Conservation (phyloP, 2,888 invertebrate genomes). For the Rotaria socialis region DNA sequence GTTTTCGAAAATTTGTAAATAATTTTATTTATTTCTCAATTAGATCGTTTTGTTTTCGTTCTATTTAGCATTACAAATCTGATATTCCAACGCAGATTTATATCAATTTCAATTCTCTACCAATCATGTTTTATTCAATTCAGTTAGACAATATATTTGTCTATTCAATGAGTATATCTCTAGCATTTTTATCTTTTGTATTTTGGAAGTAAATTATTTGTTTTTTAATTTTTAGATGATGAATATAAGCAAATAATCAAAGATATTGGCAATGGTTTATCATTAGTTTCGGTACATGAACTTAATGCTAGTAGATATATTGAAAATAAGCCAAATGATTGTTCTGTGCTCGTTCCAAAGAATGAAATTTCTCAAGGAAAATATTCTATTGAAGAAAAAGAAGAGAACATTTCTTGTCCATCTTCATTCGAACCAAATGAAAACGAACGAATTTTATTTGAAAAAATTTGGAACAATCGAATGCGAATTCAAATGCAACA, state of each 20-base stretch:
- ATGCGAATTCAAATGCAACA: not conserved
- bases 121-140: slow-evolving; percentile 13
- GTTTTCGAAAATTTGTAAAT: not conserved
- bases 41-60: not conserved
- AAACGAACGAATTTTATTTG: not conserved
- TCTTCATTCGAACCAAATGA: not conserved
- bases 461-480: not conserved
- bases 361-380: not conserved
- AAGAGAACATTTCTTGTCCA: not conserved
- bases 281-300: not conserved
- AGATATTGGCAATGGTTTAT: slow-evolving; percentile 28
- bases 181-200: too few species aligned
- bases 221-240: not conserved
- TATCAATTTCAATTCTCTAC: not conserved
- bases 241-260: not conserved
- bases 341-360: not conserved
- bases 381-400: not conserved
- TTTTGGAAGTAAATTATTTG: not conserved
- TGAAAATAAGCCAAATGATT: not conserved
- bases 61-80: not conserved
- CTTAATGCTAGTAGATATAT: not conserved
- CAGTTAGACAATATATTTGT: slow-evolving; percentile 20
- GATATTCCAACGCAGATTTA: not conserved
- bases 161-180: not conserved
- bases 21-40: not conserved